These are phyloP conservation scores for Clusia tigrina DNA, from an alignment of 2,888 invertebrate species.

Conservation along the genomic window DNA sequence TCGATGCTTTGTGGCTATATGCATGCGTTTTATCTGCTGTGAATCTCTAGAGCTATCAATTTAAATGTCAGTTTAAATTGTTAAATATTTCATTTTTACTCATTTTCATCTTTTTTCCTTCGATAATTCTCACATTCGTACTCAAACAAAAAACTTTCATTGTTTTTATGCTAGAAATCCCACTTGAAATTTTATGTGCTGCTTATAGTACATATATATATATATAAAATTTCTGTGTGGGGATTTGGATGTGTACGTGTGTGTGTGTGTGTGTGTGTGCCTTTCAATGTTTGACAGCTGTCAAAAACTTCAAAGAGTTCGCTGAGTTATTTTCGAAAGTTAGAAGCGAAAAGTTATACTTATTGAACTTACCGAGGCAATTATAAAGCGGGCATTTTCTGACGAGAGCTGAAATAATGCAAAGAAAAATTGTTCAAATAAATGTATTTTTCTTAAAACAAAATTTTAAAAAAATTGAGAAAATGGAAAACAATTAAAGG, in stretches of 20 bases:
- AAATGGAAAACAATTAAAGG: too few relatives aligned
- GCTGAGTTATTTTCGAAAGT: neutral
- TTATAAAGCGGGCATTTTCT: too few relatives aligned
- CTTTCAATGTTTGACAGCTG: neutral
- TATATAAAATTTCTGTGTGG: too few relatives aligned
- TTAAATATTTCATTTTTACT: conserved; percentile 41
- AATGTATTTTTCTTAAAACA: too few relatives aligned
- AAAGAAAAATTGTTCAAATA: too few relatives aligned
- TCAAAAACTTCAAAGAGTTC: neutral
- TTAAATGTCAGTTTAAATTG: conserved; percentile 62
- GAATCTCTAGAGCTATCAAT: conserved; percentile 62
- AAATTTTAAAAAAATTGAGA: too few relatives aligned
- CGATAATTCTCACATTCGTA: neutral
- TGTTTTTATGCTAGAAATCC: neutral
- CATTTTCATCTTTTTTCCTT: neutral
- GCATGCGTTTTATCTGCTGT: conserved; percentile 48
- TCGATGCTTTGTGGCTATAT: neutral
- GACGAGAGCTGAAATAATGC: too few relatives aligned
- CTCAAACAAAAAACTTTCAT: neutral
- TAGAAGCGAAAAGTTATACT: neutral
- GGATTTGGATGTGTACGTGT: too few relatives aligned
- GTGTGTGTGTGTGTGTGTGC: neutral
- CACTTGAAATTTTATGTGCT: too few relatives aligned
- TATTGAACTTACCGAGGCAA: too few relatives aligned
- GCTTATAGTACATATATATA: too few relatives aligned